Percentiles rank a stretch among this genome's conserved stretches.
These are phyloP conservation scores for Ormyrus thymus DNA, from an alignment of 2,888 invertebrate genomes.

Conservation along the genomic window DNA sequence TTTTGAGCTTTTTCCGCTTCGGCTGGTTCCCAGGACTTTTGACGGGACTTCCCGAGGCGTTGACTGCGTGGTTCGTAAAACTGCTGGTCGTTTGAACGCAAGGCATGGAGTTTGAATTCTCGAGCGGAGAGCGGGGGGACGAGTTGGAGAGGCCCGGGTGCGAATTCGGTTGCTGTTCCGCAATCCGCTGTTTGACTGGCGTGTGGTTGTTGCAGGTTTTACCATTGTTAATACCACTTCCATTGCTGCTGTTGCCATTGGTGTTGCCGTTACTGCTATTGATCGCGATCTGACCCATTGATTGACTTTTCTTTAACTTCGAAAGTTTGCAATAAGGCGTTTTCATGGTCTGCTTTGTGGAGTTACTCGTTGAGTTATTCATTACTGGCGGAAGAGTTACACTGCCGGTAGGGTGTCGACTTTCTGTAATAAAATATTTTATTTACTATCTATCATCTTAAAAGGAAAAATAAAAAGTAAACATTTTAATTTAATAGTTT, in stretches of 20 bases:
- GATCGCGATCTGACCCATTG: conserved; percentile 58
- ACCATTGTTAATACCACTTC: conserved; percentile 21
- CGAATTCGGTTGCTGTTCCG: conserved; percentile 58
- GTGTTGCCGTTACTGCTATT: conserved; percentile 14
- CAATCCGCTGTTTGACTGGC: conserved; percentile 65
- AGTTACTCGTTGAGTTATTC: conserved; percentile 68
- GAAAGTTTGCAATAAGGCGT: conserved; percentile 73
- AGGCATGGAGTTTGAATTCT: conserved; percentile 60
- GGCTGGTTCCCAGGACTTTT: conserved; percentile 70
- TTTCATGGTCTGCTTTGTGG: conserved; percentile 67
- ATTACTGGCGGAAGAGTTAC: conserved; percentile 70
- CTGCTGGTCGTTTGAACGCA: conserved; percentile 61
- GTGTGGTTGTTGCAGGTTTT: conserved; percentile 65
- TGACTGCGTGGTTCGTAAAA: conserved; percentile 45
- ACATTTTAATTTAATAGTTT: too few species aligned
- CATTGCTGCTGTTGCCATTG: conserved; percentile 32
- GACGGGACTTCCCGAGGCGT: conserved; percentile 60
- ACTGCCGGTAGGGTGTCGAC: conserved; percentile 71
- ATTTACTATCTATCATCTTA: neutral
- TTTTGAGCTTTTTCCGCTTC: conserved; percentile 71
- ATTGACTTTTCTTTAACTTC: conserved; percentile 69
- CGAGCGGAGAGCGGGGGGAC: conserved; percentile 71
- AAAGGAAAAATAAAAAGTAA: neutral
- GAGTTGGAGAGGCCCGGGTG: conserved; percentile 63
- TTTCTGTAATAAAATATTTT: conserved; percentile 63